These are phyloP conservation scores for Callinectes sapidus DNA, from an alignment of 2,888 invertebrate species.

Conservation along the genomic window DNA sequence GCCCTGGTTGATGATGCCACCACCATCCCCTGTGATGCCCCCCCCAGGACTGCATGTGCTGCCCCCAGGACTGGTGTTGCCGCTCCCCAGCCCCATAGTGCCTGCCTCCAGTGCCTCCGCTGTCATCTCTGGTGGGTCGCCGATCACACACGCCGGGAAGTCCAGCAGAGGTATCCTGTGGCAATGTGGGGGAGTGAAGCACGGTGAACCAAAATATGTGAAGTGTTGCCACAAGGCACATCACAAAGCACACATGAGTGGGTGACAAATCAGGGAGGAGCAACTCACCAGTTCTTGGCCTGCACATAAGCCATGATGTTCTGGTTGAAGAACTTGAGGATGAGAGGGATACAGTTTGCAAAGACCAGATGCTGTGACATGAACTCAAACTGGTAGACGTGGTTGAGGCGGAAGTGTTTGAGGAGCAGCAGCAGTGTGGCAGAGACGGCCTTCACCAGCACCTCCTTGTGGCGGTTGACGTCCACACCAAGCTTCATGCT, in stretches of 20 bases:
- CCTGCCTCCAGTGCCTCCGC: slow-evolving; percentile 92
- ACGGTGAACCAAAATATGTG: neutral
- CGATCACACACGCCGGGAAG: slow-evolving; percentile 96
- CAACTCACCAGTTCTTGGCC: slow-evolving; percentile 87
- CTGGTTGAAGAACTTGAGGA: slow-evolving; percentile 99
- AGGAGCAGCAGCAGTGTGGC: slow-evolving; percentile 85
- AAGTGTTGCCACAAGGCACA: neutral
- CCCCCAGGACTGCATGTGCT: slow-evolving; percentile 55
- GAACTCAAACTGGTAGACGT: slow-evolving; percentile 99
- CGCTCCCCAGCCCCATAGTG: slow-evolving; percentile 77
- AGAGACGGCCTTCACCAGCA: slow-evolving; percentile 90
- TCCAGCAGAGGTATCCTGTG: slow-evolving; percentile 83
- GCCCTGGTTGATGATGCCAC: slow-evolving; percentile 48
- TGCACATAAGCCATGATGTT: slow-evolving; percentile 96
- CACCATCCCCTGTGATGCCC: slow-evolving; percentile 47
- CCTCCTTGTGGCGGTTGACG: slow-evolving; percentile 98
- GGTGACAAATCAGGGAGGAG: neutral
- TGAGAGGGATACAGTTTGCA: slow-evolving; percentile 98
- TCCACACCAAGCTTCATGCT: slow-evolving; percentile 97
- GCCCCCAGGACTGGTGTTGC: slow-evolving; percentile 47
- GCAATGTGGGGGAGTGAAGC: neutral
- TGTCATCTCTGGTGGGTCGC: slow-evolving; percentile 94
- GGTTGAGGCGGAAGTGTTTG: slow-evolving; percentile 98
- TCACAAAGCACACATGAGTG: neutral
- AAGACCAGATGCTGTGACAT: slow-evolving; percentile 99